Evolutionary conservation across 2,113 vertebrate genomes (phyloP).

Genomic region (Sebastes fasciatus): DNA sequence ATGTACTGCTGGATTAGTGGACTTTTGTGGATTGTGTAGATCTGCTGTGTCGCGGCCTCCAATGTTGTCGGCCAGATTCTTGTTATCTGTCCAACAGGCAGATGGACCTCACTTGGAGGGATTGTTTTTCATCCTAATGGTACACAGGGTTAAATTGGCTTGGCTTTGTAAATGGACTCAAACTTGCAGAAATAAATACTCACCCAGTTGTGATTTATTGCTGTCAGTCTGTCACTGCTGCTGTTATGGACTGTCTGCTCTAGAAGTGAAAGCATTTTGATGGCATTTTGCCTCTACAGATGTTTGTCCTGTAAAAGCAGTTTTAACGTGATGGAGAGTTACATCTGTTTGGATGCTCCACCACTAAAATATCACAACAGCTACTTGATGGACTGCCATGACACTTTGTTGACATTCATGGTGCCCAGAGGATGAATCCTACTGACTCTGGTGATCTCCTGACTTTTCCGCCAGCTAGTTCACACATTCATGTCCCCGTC

Average conservation of each 20-base stretch:
- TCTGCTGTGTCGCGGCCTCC: conserved; percentile 46
- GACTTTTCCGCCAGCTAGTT: not conserved
- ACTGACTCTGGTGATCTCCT: not conserved
- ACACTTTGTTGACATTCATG: not conserved
- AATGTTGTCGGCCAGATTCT: conserved; percentile 12
- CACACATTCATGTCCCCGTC: too few relatives aligned
- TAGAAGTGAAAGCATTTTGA: conserved; percentile 2
- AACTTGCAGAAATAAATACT: conserved; percentile 12
- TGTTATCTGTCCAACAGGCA: conserved; percentile 5
- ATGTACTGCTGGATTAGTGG: conserved; percentile 66
- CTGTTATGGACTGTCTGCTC: conserved; percentile 8
- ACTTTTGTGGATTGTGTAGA: conserved; percentile 60
- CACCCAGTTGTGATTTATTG: conserved; percentile 11
- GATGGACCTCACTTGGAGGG: conserved; percentile 23
- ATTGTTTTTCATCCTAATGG: conserved; percentile 41
- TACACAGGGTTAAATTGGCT: conserved; percentile 47
- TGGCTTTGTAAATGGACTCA: conserved; percentile 40
- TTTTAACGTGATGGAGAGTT: not conserved
- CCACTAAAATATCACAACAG: not conserved
- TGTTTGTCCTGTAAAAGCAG: conserved; percentile 2
- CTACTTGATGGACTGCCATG: not conserved
- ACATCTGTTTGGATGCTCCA: not conserved
- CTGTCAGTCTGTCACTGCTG: conserved; percentile 2
- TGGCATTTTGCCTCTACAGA: conserved; percentile 15
- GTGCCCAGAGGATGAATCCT: not conserved